Conservation (phyloP, 2,888 invertebrate species). For the Agrochola macilenta region DNA sequence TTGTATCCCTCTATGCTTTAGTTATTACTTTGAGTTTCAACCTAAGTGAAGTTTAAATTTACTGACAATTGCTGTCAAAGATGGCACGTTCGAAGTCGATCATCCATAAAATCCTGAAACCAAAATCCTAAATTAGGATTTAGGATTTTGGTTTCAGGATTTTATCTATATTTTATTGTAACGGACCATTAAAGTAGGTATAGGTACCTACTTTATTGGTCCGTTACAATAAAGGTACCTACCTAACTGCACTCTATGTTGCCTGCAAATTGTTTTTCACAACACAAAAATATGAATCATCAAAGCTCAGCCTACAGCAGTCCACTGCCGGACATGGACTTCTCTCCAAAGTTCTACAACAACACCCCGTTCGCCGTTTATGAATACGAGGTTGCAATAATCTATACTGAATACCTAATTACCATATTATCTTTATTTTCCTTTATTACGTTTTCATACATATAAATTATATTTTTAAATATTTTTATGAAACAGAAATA, state of each 20-base stretch:
- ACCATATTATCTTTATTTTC: too few relatives aligned
- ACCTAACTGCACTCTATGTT: not conserved
- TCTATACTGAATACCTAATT: too few relatives aligned
- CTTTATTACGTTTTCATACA: too few relatives aligned
- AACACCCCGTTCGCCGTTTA: not conserved
- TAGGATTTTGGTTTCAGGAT: too few relatives aligned
- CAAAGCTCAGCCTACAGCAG: not conserved
- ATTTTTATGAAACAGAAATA: too few relatives aligned
- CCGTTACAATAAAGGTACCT: not conserved
- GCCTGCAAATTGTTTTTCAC: not conserved
- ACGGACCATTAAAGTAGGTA: too few relatives aligned
- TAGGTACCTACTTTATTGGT: not conserved
- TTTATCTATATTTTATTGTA: too few relatives aligned
- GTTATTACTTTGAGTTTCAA: too few relatives aligned
- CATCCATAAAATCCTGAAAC: not conserved
- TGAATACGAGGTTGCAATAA: not conserved
- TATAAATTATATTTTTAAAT: too few relatives aligned
- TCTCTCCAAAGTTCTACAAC: too few relatives aligned
- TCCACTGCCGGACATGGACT: not conserved
- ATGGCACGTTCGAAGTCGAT: not conserved
- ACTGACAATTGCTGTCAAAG: not conserved
- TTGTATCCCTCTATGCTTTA: too few relatives aligned
- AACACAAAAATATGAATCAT: not conserved
- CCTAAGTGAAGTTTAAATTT: not conserved
- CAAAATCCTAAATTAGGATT: not conserved